Percentiles rank a stretch among this genome's conserved stretches.
phyloP scores from a whole-genome alignment of 2,888 invertebrate genomes.

The Alloplasta piceator region DNA sequence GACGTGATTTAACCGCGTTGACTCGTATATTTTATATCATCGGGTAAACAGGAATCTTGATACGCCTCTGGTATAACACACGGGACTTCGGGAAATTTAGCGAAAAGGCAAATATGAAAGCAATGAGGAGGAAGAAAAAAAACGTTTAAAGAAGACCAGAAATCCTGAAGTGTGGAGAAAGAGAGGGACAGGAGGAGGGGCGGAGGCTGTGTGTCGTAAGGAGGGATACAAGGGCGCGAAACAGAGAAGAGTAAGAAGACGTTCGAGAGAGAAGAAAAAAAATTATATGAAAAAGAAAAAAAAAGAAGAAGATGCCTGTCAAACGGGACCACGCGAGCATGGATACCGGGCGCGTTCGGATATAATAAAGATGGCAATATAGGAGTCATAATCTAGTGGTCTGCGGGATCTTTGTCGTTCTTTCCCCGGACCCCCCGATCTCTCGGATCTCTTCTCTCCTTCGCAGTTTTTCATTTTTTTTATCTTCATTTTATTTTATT shows the following conservation, averaged over 20 bases:
- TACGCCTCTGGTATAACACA: no score
- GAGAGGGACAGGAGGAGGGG: slow-evolving; percentile 43
- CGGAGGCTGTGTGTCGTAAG: slow-evolving; percentile 48
- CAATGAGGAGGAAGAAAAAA: slow-evolving; percentile 37
- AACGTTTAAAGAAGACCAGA: slow-evolving; percentile 30
- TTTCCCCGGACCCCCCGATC: slow-evolving; percentile 38
- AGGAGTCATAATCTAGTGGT: slow-evolving; percentile 82
- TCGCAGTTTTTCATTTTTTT: background rate
- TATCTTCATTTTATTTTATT: no score
- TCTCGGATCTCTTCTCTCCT: slow-evolving; percentile 12
- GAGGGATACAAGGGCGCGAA: slow-evolving; percentile 23
- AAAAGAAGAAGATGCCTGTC: slow-evolving; percentile 72
- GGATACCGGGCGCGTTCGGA: slow-evolving; percentile 73
- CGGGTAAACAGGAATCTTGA: no score
- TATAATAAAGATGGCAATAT: slow-evolving; percentile 83
- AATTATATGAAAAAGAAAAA: slow-evolving; percentile 54
- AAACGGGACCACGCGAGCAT: slow-evolving; percentile 74
- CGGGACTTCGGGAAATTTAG: slow-evolving; percentile 37
- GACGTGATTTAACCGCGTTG: no score
- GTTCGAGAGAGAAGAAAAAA: slow-evolving; percentile 35
- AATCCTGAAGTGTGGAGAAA: slow-evolving; percentile 49
- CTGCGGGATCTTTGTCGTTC: slow-evolving; percentile 70
- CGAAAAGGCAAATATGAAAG: slow-evolving; percentile 11
- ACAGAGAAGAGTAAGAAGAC: slow-evolving; percentile 63
- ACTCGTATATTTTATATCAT: no score